phyloP scores from a whole-genome alignment of 2,888 invertebrate species.

The Aphrophora alni region DNA sequence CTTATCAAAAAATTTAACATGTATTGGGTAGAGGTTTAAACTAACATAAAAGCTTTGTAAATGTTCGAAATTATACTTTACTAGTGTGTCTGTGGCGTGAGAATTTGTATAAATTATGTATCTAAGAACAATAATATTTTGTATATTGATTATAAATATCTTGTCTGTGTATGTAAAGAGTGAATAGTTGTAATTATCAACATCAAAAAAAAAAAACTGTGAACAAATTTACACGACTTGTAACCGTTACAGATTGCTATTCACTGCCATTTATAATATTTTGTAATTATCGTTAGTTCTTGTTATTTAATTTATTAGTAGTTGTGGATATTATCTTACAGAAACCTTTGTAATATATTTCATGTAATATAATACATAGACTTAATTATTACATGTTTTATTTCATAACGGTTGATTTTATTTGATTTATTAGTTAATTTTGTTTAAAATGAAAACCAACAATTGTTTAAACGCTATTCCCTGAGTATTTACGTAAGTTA shows the following conservation, averaged over 20 bases:
- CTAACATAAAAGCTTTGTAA: not conserved
- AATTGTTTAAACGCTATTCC: not conserved
- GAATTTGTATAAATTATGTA: not conserved
- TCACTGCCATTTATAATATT: slow-evolving; percentile 1
- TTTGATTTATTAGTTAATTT: not conserved
- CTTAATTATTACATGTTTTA: not conserved
- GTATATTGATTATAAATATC: not conserved
- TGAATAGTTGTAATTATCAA: too few relatives aligned
- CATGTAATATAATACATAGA: not conserved
- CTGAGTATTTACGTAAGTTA: not conserved
- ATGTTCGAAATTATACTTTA: not conserved
- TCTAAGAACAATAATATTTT: not conserved
- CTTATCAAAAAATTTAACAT: not conserved
- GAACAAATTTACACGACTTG: not conserved
- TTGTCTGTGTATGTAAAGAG: not conserved
- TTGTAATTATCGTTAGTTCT: not conserved
- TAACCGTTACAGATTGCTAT: not conserved
- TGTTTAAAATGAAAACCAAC: not conserved
- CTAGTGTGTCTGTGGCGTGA: not conserved
- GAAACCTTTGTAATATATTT: not conserved
- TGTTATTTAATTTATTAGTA: not conserved
- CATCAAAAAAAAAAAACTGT: not conserved
- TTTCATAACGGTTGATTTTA: not conserved
- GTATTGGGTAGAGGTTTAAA: not conserved
- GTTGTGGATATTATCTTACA: not conserved